phyloP scores from a whole-genome alignment of 2,888 invertebrate genomes.

The Metacarcinus magister region DNA sequence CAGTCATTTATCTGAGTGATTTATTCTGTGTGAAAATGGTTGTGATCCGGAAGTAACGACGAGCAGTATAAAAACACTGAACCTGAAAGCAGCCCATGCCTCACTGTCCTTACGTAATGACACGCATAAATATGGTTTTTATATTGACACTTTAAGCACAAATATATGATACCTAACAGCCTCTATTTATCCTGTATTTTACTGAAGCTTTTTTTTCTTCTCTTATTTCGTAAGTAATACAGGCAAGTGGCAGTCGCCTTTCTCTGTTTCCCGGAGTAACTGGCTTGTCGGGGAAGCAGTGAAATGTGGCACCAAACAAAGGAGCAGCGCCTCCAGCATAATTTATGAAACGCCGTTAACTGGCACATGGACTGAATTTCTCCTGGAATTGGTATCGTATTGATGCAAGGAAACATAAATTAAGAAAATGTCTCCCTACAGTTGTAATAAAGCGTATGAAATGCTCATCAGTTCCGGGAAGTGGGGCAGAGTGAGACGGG shows the following conservation, averaged over 20 bases:
- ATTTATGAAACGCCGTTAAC: slow-evolving; percentile 18
- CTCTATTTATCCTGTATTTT: slow-evolving; percentile 15
- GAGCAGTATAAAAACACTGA: slow-evolving; percentile 6
- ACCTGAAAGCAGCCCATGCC: background rate
- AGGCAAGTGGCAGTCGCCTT: background rate
- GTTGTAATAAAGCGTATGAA: background rate
- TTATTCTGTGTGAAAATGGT: background rate
- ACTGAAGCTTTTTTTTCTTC: background rate
- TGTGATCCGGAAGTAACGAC: slow-evolving; percentile 4
- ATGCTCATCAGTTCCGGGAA: background rate
- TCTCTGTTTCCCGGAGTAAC: background rate
- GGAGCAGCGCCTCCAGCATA: background rate
- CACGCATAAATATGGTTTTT: slow-evolving; percentile 31
- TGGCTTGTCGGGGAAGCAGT: slow-evolving; percentile 23
- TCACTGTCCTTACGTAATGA: slow-evolving; percentile 35
- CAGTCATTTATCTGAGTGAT: background rate
- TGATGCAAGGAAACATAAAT: slow-evolving; percentile 23
- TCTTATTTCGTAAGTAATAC: background rate
- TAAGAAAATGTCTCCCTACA: background rate
- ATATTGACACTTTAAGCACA: slow-evolving; percentile 34
- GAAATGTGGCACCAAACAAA: slow-evolving; percentile 19
- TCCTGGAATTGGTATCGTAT: slow-evolving; percentile 34
- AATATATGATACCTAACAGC: background rate
- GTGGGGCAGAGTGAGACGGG: background rate
- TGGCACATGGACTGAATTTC: background rate